Evolutionary conservation across 2,888 invertebrate genomes (phyloP).

Genomic region (Heterodera filipjevi): DNA sequence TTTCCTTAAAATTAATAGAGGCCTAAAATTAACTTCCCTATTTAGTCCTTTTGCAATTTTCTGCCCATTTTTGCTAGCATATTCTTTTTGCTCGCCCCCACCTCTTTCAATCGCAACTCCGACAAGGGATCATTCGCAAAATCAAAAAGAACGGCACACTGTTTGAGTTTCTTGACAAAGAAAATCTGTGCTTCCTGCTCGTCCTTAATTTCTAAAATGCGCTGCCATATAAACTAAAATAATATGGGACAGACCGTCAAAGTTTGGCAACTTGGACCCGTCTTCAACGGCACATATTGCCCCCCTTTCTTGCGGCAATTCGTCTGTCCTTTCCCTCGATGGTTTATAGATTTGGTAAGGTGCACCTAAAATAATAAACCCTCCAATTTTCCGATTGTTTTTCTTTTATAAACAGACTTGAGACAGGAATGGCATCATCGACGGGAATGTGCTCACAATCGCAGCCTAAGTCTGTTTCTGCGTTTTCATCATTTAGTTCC

Average conservation of each 20-base stretch:
- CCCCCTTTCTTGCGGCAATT: neutral
- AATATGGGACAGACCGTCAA: conserved; percentile 19
- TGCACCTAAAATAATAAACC: neutral
- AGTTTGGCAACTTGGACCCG: neutral
- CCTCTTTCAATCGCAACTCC: conserved; percentile 93
- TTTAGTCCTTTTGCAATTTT: neutral
- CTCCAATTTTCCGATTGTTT: too few relatives aligned
- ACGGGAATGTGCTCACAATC: neutral
- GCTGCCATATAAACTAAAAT: neutral
- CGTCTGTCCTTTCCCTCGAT: neutral
- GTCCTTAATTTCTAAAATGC: conserved; percentile 14
- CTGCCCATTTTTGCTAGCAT: too few relatives aligned
- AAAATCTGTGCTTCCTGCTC: conserved; percentile 76
- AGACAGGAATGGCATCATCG: neutral
- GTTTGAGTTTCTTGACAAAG: conserved; percentile 92
- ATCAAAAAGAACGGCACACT: conserved; percentile 97
- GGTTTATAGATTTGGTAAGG: neutral
- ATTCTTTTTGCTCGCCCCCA: conserved; percentile 16
- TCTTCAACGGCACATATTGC: neutral
- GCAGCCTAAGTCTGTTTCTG: neutral
- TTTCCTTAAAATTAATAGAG: too few relatives aligned
- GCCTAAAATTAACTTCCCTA: too few relatives aligned
- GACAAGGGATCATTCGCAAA: conserved; percentile 88
- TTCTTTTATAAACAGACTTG: too few relatives aligned
- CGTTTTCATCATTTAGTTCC: conserved; percentile 8